Conservation (phyloP, 1,140 invertebrate species). For the Nylanderia fulva region DNA sequence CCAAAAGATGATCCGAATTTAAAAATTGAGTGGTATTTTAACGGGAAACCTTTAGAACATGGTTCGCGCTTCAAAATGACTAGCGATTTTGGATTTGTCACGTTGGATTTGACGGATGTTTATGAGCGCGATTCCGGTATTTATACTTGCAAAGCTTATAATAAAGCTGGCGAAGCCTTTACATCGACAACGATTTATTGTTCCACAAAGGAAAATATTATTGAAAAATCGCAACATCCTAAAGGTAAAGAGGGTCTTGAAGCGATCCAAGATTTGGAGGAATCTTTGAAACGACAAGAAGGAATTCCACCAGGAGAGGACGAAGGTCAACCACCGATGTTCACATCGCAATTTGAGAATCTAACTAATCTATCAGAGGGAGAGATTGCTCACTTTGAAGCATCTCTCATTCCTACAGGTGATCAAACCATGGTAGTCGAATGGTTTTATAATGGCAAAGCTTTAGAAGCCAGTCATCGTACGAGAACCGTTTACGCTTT, state of each 20-base stretch:
- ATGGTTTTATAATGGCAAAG: slow-evolving; percentile 98
- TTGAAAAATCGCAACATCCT: slow-evolving; percentile 96
- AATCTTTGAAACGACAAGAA: slow-evolving; percentile 91
- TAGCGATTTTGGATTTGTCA: slow-evolving; percentile 97
- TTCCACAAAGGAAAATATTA: slow-evolving; percentile 92
- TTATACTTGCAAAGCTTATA: slow-evolving; percentile 96
- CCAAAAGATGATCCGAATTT: slow-evolving; percentile 98
- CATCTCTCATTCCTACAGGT: slow-evolving; percentile 95
- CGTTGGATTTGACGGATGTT: slow-evolving; percentile 94
- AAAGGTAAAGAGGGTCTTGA: slow-evolving; percentile 96
- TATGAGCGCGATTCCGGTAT: slow-evolving; percentile 98
- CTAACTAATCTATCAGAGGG: slow-evolving; percentile 94
- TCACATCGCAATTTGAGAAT: slow-evolving; percentile 94
- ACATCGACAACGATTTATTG: slow-evolving; percentile 96
- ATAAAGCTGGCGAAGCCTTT: slow-evolving; percentile 95
- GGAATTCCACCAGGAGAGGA: slow-evolving; percentile 89
- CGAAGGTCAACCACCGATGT: slow-evolving; percentile 93
- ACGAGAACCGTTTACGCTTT: slow-evolving; percentile 97
- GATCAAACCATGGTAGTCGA: slow-evolving; percentile 98
- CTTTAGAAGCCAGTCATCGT: slow-evolving; percentile 95
- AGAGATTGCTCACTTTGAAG: slow-evolving; percentile 97
- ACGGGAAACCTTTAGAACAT: slow-evolving; percentile 94
- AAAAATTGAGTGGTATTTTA: slow-evolving; percentile 98
- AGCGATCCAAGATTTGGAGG: slow-evolving; percentile 96
- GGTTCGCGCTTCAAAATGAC: slow-evolving; percentile 95